These are phyloP conservation scores for Creontiades dilutus DNA, from an alignment of 2,888 invertebrate genomes.

Conservation along the genomic window DNA sequence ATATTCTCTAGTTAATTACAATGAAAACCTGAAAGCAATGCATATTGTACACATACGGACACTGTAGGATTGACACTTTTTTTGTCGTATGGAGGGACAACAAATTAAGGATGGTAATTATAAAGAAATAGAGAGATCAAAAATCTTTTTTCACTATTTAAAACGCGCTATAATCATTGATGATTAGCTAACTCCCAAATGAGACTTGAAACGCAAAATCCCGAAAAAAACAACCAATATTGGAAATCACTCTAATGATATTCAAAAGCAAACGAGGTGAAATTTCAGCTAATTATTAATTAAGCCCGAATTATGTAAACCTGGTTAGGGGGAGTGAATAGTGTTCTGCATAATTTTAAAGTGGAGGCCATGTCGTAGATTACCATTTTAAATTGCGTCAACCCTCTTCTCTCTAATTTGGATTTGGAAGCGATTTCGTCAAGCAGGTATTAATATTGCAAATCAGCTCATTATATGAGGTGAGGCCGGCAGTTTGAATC, in stretches of 20 bases:
- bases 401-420: slow-evolving; percentile 34
- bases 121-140: no score
- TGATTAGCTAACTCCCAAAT: no score
- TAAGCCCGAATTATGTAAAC: not conserved
- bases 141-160: no score
- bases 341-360: slow-evolving; percentile 43
- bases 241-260: not conserved
- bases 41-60: no score
- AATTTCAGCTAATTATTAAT: not conserved
- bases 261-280: not conserved
- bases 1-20: no score
- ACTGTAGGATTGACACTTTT: no score
- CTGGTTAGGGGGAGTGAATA: not conserved
- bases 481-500: slow-evolving; percentile 30
- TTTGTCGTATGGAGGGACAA: no score
- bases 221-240: not conserved
- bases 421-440: slow-evolving; percentile 43
- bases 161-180: no score
- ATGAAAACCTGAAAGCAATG: no score
- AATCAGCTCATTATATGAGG: slow-evolving; percentile 19
- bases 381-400: slow-evolving; percentile 53
- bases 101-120: no score
- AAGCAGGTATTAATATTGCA: slow-evolving; percentile 16
- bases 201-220: no score
- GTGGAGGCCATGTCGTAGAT: not conserved